Base-by-base conservation (phyloP, 2,888 invertebrate species). In the Brenthis hecate region DNA sequence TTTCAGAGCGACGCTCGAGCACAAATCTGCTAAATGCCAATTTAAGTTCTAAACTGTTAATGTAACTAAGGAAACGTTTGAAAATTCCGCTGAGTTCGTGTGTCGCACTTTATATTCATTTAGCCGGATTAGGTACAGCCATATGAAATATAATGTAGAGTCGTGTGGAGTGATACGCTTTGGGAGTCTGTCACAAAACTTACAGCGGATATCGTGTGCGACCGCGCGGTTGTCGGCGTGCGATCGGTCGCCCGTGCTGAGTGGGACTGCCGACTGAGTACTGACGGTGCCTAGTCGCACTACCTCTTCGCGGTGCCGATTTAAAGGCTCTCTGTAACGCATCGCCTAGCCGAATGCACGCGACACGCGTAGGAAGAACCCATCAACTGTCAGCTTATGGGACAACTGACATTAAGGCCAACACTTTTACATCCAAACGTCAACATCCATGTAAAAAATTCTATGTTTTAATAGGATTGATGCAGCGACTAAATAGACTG, bases 171-270 rank as follows among this genome's bases (percentile, higher is more conserved):
- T 76, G 76, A 77, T 73, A 76, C 75, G 75, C 75, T 74, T 75
- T 77, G 75, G 76, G 80, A 81, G 80, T 81, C 80, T 81, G 80
- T 82, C 88, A 85, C 88, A 85, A 80, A 87, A 90, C 90, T 91
- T 90, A 91, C 90, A 43, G 36, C 36, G 84, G 82, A 78, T 78
- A 78, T 71, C 74, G 76, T 68, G 66, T 71, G 74, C 74, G 71
- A 72, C 69, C 76, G 78, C 76, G 75, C 74, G 74, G 54, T 58
- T 61, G 68, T 71, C 76, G 72, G 79, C 82, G 84, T 83, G 82
- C 89, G 87, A 76, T 78, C 82, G 77, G 68, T 72, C 80, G 85
- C 81, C 77, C 85, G 85, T 78, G 71, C 85, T 81, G 77, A 67
- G 78, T 82, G 81, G 75, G 80, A 87, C 87, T 85, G 84, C 62